phyloP scores from a whole-genome alignment of 2,113 vertebrate species.

The Phaethon lepturus region DNA sequence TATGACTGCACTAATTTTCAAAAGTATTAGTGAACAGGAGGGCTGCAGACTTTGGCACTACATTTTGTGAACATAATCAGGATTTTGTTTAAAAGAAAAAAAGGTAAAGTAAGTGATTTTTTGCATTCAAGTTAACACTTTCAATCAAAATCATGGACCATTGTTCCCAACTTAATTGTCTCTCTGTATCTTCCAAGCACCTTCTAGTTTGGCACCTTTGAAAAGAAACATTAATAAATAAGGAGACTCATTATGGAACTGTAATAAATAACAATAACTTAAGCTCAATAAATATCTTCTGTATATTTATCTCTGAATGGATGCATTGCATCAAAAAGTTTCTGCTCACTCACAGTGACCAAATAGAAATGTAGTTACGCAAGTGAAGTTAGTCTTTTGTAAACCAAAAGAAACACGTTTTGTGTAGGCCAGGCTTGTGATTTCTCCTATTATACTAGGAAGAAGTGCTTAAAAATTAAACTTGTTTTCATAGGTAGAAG shows the following conservation, averaged over 20 bases:
- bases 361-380: constrained; percentile 76
- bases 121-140: constrained; percentile 73
- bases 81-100: constrained; percentile 72
- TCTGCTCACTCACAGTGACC: constrained; percentile 80
- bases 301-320: constrained; percentile 87
- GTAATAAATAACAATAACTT: constrained; percentile 99
- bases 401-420: constrained; percentile 70
- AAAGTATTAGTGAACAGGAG: not conserved
- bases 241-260: constrained; percentile 88
- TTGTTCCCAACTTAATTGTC: constrained; percentile 76
- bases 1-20: not conserved
- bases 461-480: constrained; percentile 75
- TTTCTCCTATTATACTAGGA: constrained; percentile 43
- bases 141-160: constrained; percentile 70
- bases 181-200: constrained; percentile 74
- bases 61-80: constrained; percentile 3
- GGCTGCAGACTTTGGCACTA: constrained; percentile 4
- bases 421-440: constrained; percentile 26
- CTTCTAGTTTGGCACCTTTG: constrained; percentile 89
- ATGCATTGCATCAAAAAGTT: constrained; percentile 88
- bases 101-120: constrained; percentile 89
- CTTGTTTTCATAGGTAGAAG: constrained; percentile 30
- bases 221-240: constrained; percentile 90
- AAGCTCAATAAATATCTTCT: constrained; percentile 98
- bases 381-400: constrained; percentile 79